phyloP scores from a whole-genome alignment of 2,113 vertebrate genomes.

The Bubo blakistoni region DNA sequence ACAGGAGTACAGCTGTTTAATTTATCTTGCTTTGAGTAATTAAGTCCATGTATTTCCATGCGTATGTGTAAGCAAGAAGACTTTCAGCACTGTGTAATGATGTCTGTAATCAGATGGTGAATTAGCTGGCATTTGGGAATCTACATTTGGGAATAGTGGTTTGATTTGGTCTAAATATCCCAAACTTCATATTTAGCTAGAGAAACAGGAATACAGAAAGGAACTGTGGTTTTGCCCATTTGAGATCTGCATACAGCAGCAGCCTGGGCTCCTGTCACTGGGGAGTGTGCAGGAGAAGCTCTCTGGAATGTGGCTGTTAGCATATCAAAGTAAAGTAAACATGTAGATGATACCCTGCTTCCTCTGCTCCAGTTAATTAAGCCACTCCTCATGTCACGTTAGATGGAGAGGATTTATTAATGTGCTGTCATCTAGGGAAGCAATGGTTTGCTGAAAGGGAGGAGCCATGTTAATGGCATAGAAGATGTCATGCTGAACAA shows the following conservation, averaged over 20 bases:
- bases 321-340: constrained; percentile 51
- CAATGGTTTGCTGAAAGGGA: constrained; percentile 28
- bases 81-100: neutral
- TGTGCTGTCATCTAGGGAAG: constrained; percentile 10
- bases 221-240: neutral
- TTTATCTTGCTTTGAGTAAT: neutral
- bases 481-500: neutral
- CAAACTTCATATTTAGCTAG: neutral
- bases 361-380: constrained; percentile 33
- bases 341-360: constrained; percentile 46
- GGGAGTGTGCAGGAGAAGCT: neutral
- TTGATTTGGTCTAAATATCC: neutral
- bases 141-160: neutral
- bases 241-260: neutral
- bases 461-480: neutral
- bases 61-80: neutral
- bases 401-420: constrained; percentile 17
- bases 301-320: constrained; percentile 29
- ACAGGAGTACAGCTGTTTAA: neutral
- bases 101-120: neutral
- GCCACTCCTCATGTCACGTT: neutral
- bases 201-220: neutral
- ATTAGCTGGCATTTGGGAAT: neutral
- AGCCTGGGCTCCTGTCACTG: neutral
- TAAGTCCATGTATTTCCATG: neutral